Evolutionary conservation across 2,113 vertebrate genomes (phyloP).

Genomic region (Lampris incognitus): DNA sequence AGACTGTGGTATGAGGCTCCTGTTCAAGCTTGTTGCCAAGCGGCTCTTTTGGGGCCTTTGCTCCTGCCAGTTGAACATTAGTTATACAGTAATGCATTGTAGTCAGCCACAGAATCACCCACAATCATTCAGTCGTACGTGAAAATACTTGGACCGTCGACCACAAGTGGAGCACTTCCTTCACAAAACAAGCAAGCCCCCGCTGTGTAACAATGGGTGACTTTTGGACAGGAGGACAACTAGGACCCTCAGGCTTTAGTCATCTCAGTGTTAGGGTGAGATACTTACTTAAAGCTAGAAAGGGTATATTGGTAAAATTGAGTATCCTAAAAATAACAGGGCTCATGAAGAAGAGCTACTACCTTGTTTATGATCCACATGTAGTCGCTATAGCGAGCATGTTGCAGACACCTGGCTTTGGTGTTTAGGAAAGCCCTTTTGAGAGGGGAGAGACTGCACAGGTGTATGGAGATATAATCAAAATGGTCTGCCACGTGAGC

Average conservation of each 20-base stretch:
- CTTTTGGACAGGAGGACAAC: conserved; percentile 42
- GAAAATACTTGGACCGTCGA: conserved; percentile 25
- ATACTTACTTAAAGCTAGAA: conserved; percentile 17
- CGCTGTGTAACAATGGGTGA: conserved; percentile 9
- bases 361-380: conserved; percentile 27
- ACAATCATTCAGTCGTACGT: conserved; percentile 70
- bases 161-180: conserved; percentile 38
- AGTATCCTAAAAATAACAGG: conserved; percentile 30
- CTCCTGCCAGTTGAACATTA: conserved; percentile 81
- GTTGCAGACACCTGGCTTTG: conserved; percentile 51
- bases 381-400: conserved; percentile 43
- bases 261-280: conserved; percentile 22
- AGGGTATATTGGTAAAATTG: conserved; percentile 11
- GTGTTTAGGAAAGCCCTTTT: conserved; percentile 64
- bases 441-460: conserved; percentile 55
- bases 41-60: conserved; percentile 79
- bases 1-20: conserved; percentile 69
- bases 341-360: conserved; percentile 36
- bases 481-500: conserved; percentile 26
- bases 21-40: conserved; percentile 79
- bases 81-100: conserved; percentile 67
- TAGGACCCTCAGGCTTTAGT: conserved; percentile 4
- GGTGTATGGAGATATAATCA: conserved; percentile 51
- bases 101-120: conserved; percentile 69
- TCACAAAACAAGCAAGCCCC: conserved; percentile 22